Evolutionary conservation across 2,797 vertebrate genomes (phyloP).

Genomic region (Danio jaintianensis): DNA sequence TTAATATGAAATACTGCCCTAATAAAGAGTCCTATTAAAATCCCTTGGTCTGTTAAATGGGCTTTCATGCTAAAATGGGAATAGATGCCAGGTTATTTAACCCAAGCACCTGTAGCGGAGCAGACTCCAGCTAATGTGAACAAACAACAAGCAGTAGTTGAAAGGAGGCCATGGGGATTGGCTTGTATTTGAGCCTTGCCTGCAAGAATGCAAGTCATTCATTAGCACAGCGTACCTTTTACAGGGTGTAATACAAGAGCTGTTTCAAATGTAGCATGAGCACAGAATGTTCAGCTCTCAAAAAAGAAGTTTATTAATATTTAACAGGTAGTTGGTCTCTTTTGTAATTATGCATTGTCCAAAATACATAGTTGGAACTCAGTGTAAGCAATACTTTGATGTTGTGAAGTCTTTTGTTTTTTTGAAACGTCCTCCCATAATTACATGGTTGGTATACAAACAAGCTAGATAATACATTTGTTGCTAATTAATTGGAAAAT

Average conservation of each 20-base stretch:
- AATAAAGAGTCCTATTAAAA: slow-evolving; percentile 4
- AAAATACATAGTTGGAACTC: neutral
- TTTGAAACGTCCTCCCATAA: neutral
- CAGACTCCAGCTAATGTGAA: neutral
- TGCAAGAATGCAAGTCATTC: neutral
- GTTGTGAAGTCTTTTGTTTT: neutral
- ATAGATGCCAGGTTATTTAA: neutral
- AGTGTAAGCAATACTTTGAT: neutral
- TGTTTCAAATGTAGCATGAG: too few species aligned
- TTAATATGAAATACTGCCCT: neutral
- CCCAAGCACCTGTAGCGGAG: slow-evolving; percentile 15
- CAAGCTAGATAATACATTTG: too few species aligned
- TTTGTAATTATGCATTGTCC: neutral
- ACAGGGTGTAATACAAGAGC: neutral
- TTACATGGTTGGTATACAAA: neutral
- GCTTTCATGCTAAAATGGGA: neutral
- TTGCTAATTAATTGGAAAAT: neutral
- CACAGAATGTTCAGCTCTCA: neutral
- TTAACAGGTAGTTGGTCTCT: neutral
- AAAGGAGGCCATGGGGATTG: slow-evolving; percentile 1
- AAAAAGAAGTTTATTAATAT: neutral
- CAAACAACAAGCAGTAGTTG: slow-evolving; percentile 6
- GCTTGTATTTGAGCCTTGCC: neutral
- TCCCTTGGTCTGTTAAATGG: neutral
- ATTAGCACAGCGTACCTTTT: neutral